phyloP scores from a whole-genome alignment of 2,113 vertebrate species.

The Shinisaurus crocodilurus region DNA sequence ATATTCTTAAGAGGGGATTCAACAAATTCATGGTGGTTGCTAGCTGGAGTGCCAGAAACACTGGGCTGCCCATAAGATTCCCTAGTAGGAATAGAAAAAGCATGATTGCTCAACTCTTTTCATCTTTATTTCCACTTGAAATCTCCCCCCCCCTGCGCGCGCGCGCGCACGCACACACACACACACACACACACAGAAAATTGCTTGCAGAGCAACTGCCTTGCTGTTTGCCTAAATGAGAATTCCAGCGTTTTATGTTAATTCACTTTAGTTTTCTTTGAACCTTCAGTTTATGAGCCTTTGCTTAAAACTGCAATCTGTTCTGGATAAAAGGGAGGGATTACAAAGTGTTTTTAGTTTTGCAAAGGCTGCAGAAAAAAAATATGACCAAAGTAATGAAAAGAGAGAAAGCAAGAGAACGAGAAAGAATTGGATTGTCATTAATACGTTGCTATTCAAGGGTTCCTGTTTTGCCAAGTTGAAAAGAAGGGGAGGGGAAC shows the following conservation, averaged over 20 bases:
- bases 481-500: constrained; percentile 8
- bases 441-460: constrained; percentile 62
- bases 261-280: constrained; percentile 82
- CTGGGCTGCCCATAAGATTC: background rate
- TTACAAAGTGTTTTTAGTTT: constrained; percentile 76
- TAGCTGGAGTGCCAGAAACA: background rate
- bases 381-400: constrained; percentile 48
- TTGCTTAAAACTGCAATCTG: constrained; percentile 81
- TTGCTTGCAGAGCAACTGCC: constrained; percentile 77
- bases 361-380: constrained; percentile 73
- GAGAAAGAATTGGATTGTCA: constrained; percentile 67
- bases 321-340: constrained; percentile 81
- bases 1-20: too few relatives aligned
- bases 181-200: constrained; percentile 63
- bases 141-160: constrained; percentile 5
- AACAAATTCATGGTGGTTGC: too few relatives aligned
- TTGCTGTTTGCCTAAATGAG: constrained; percentile 79
- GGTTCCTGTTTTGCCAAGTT: constrained; percentile 66
- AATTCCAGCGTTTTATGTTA: constrained; percentile 85
- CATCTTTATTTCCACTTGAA: constrained; percentile 77
- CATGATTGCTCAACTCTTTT: constrained; percentile 63
- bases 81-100: constrained; percentile 27
- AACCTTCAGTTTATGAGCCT: constrained; percentile 80
- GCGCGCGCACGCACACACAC: background rate
- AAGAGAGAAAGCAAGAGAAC: constrained; percentile 38